These are phyloP conservation scores for Argopecten irradians DNA, from an alignment of 1,140 invertebrate species.

Conservation along the genomic window DNA sequence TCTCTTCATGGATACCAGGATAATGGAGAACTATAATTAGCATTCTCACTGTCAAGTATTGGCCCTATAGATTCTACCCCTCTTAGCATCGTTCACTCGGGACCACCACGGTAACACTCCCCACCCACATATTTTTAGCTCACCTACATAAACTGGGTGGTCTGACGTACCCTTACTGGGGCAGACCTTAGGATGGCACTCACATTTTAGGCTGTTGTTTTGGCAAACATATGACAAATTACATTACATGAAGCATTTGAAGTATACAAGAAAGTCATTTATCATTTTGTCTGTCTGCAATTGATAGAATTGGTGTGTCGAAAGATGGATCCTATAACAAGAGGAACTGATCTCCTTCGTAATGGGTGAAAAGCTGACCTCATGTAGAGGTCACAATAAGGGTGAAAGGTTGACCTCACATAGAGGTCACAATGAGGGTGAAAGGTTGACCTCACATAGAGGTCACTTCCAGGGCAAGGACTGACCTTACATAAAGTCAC, in stretches of 20 bases:
- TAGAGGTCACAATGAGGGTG: too few species aligned
- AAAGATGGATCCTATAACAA: neutral
- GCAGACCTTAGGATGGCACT: neutral
- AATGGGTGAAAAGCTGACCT: too few species aligned
- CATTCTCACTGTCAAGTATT: neutral
- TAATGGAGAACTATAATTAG: neutral
- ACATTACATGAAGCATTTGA: slow-evolving; percentile 9
- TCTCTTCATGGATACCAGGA: neutral
- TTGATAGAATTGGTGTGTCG: neutral
- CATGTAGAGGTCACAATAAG: too few species aligned
- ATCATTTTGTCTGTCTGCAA: slow-evolving; percentile 9
- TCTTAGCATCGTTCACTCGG: neutral
- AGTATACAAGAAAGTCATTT: neutral
- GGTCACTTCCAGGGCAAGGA: too few species aligned
- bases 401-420: too few species aligned
- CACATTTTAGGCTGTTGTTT: neutral
- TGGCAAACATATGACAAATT: slow-evolving; percentile 2
- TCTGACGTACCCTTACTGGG: neutral
- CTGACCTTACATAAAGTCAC: too few species aligned
- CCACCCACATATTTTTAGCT: neutral
- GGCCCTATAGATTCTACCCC: neutral
- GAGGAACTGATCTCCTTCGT: neutral
- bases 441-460: too few species aligned
- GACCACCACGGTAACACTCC: neutral
- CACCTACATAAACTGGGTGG: neutral